Evolutionary conservation across 2,797 vertebrate species (phyloP), one percentile per base, ranked within the genome.

Genomic region (Toxotes lorentzi): DNA sequence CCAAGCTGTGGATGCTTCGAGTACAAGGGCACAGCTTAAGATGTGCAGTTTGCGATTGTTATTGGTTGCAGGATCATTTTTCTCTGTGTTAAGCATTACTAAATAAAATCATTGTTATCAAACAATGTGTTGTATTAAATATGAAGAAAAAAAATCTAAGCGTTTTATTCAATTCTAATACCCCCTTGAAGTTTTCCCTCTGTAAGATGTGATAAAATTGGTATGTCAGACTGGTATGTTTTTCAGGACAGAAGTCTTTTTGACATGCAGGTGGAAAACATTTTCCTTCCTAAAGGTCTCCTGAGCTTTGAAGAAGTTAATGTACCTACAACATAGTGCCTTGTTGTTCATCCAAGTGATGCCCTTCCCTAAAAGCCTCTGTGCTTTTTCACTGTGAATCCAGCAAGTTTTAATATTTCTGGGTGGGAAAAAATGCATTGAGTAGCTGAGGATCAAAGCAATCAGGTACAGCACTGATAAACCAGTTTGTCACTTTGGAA

Each of bases 211-310:
- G 59, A 62, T 87, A 60, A 78, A 85, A 82, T 53, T 65, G 78
- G 73, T 80, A 88, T 81, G 87, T 87, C 85, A 81, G 70, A 65
- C 56, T 54, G 51, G 30, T 47, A 13, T 74, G 48, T 86, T 82
- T 91, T 76, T 76, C 9, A 43, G 71, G 82, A 81, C 61, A 84
- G 68, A 79, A 59, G 75, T 85, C 69, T 67, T 24, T 90, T 85
- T 90, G 83, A 88, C 79, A 71, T 76, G 73, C 83, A 84, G 78
- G 84, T 83, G 56, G 56, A 65, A 91, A 85, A 81, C 59, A 62
- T 81, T 76, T 86, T 69, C 54, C 19, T 72, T 58, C 71, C 64
- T 70, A 76, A 90, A 91, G 79, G 82, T 90, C 87, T 91, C 84
- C 9, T 11, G 73, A 85, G 84, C 73, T 87, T 88, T 73, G 58